Percentiles rank a stretch among this genome's conserved stretches.
Conservation (phyloP, 2,888 invertebrate species). For the Diabrotica balteata region DNA sequence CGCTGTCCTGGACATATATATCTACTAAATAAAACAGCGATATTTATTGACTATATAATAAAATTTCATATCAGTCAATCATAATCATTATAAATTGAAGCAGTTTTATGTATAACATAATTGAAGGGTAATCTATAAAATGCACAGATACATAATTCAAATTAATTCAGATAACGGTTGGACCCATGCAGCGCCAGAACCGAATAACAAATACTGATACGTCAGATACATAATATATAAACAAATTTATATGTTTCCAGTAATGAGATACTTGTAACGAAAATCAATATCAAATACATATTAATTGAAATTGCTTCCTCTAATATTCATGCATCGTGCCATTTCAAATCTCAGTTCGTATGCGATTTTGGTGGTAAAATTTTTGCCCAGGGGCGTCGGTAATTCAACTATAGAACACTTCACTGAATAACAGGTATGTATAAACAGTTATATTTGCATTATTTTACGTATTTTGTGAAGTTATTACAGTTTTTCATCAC, state of each 20-base stretch:
- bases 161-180: constrained; percentile 25
- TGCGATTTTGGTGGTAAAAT: no score
- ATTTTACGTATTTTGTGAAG: no score
- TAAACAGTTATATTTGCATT: no score
- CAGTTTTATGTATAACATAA: constrained; percentile 6
- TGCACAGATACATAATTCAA: constrained; percentile 10
- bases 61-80: constrained; percentile 2
- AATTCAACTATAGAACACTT: no score
- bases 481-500: no score
- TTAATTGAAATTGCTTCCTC: constrained; percentile 21
- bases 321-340: constrained; percentile 1
- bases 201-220: constrained; percentile 25
- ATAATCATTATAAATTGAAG: neutral
- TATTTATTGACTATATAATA: no score
- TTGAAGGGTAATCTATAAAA: constrained; percentile 17
- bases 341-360: no score
- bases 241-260: constrained; percentile 18
- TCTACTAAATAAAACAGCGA: no score
- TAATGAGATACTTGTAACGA: constrained; percentile 22
- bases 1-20: no score
- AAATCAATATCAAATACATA: constrained; percentile 13
- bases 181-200: constrained; percentile 9
- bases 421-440: no score
- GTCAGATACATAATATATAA: constrained; percentile 26
- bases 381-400: no score